Evolutionary conservation across 1,140 invertebrate species (phyloP).

Genomic region (Andrena cerasifolii): DNA sequence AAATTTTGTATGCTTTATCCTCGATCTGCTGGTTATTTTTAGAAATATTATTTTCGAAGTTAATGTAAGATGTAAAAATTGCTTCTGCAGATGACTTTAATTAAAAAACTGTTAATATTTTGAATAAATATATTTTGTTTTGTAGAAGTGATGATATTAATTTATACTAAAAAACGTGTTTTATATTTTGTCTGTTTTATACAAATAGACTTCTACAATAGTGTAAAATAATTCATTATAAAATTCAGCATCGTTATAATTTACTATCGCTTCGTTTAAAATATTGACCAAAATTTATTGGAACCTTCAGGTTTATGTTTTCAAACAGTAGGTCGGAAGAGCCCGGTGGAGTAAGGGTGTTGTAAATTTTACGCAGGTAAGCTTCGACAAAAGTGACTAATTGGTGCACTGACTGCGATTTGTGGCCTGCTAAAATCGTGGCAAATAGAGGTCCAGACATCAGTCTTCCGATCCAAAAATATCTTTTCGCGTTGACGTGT

Average conservation of each 20-base stretch:
- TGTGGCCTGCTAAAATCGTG: slow-evolving; percentile 37
- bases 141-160: too few relatives aligned
- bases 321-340: background rate
- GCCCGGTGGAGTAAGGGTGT: background rate
- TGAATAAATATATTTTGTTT: too few relatives aligned
- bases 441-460: slow-evolving; percentile 45
- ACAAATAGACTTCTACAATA: too few relatives aligned
- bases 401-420: slow-evolving; percentile 46
- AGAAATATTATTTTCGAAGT: too few relatives aligned
- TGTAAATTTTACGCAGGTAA: slow-evolving; percentile 46
- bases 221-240: background rate
- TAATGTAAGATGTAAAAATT: too few relatives aligned
- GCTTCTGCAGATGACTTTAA: too few relatives aligned
- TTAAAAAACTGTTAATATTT: too few relatives aligned
- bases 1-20: too few relatives aligned
- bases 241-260: background rate
- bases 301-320: background rate
- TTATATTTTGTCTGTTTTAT: too few relatives aligned
- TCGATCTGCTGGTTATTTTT: too few relatives aligned
- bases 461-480: background rate
- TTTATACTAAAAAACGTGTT: too few relatives aligned
- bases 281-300: background rate
- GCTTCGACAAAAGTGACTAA: slow-evolving; percentile 43
- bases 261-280: background rate
- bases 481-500: background rate